These are phyloP conservation scores for Pseudoips prasinana DNA, from an alignment of 2,888 invertebrate species.

Conservation along the genomic window DNA sequence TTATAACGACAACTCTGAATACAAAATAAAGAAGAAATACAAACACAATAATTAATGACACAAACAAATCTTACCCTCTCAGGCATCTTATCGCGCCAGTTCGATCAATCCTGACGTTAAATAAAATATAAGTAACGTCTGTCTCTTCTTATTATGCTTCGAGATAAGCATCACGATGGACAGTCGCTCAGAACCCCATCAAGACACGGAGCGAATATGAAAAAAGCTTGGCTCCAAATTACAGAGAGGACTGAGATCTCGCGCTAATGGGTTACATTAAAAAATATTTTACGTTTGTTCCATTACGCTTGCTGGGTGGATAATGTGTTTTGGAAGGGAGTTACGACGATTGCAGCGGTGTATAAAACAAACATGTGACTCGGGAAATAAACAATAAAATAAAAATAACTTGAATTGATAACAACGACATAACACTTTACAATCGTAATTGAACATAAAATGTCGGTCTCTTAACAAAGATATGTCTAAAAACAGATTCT, in stretches of 20 bases:
- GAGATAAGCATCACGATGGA: conserved; percentile 77
- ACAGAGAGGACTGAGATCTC: conserved; percentile 66
- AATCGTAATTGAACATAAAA: conserved; percentile 29
- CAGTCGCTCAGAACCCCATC: conserved; percentile 77
- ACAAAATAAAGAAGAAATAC: conserved; percentile 26
- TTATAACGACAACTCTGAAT: too few species aligned
- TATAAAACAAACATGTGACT: conserved; percentile 47
- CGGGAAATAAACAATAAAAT: conserved; percentile 37
- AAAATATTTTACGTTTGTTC: conserved; percentile 74
- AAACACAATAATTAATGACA: conserved; percentile 65
- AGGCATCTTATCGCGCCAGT: conserved; percentile 64
- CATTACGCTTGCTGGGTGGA: conserved; percentile 60
- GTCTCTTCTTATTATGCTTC: conserved; percentile 77
- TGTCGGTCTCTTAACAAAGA: too few species aligned
- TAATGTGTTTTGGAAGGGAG: conserved; percentile 53
- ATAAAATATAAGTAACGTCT: conserved; percentile 80
- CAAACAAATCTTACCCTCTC: conserved; percentile 69
- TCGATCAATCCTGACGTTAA: conserved; percentile 77
- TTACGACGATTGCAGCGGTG: conserved; percentile 43
- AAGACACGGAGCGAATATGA: conserved; percentile 63
- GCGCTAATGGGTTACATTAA: conserved; percentile 77
- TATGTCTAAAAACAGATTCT: too few species aligned
- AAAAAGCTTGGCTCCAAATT: conserved; percentile 73
- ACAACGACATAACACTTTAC: conserved; percentile 22
- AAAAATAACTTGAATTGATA: conserved; percentile 38